Evolutionary conservation across 1,140 invertebrate genomes (phyloP), one percentile per base, ranked within the genome.

Genomic region (Zaprionus kolodkinae): DNA sequence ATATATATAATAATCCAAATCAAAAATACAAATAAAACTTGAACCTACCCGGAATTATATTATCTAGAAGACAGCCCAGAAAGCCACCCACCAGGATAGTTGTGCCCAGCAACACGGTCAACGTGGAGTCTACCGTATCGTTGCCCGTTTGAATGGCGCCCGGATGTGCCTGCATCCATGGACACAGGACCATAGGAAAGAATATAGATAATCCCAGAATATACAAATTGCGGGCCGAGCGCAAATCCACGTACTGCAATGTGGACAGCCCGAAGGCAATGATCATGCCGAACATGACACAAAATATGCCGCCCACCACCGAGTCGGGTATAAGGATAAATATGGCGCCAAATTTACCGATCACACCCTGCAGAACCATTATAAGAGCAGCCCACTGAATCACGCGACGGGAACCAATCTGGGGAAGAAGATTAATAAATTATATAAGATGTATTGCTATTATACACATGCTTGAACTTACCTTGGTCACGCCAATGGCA

Each of bases 291-390:
- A 97, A 97, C 95, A 97, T 96, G 3, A 97, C 94, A 77, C 97
- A 97, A 92, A 97, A 97, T 60, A 97, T 95, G 3, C 97, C 97
- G 0, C 97, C 97, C 1, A 98, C 94, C n/a, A 98, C 95, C 0
- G 97, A 97, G 85, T 97, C 96, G 3, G 97, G 97, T 63, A 98
- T 98, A 59, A 97, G 96, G 52, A 97, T 96, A 87, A 98, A 97
- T 5, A 97, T 93, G 0, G 97, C 97, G 10, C 97, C 96, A 80
- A 98, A 95, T 92, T 98, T 97, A 48, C 96, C 96, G 55, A 97
- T 94, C 5, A 97, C 90, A 0, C 96, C 96, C 90, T 97, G 96
- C 1, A 97, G 62, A 1, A 98, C 93, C 96, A 97, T 97, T 10
- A 97, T 92, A 0, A 94, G 74, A 2, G 96, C 96, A 0, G 96